Evolutionary conservation across 2,888 invertebrate species (phyloP).

Genomic region (Mamestra brassicae): DNA sequence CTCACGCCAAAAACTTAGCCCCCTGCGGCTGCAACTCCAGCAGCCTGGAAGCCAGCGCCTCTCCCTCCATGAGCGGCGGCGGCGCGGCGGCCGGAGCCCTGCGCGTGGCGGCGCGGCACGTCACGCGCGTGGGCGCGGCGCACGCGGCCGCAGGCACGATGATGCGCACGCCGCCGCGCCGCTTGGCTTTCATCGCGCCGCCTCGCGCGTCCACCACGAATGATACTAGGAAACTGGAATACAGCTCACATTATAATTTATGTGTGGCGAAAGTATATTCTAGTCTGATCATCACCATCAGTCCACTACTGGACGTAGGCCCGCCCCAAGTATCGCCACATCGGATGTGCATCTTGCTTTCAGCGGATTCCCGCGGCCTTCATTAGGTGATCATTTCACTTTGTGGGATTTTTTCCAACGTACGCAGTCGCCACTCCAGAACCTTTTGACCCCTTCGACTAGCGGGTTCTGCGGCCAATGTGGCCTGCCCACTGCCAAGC

Average conservation of each 20-base stretch:
- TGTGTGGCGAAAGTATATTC: not conserved
- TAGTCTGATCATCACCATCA: not conserved
- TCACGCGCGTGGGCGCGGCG: conserved; percentile 98
- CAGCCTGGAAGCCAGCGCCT: conserved; percentile 98
- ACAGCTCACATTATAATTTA: not conserved
- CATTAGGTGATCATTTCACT: too few species aligned
- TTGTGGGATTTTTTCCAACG: too few species aligned
- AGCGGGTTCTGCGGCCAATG: too few species aligned
- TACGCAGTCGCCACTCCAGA: too few species aligned
- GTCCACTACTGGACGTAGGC: too few species aligned
- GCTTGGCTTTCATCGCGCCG: conserved; percentile 99
- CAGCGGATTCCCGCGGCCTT: too few species aligned
- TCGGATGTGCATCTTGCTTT: too few species aligned
- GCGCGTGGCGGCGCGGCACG: conserved; percentile 93
- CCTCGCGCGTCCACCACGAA: conserved; percentile 99
- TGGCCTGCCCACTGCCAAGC: too few species aligned
- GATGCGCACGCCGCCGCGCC: conserved; percentile 98
- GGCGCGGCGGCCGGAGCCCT: conserved; percentile 93
- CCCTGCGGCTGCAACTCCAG: conserved; percentile 99
- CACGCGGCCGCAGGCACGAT: conserved; percentile 99
- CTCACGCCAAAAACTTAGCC: conserved; percentile 98
- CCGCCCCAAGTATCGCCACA: too few species aligned
- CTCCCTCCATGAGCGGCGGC: conserved; percentile 99
- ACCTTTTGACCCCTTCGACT: too few species aligned
- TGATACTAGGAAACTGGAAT: conserved; percentile 96